Base-by-base conservation (phyloP, 2,888 invertebrate species). In the Melanotus villosus region DNA sequence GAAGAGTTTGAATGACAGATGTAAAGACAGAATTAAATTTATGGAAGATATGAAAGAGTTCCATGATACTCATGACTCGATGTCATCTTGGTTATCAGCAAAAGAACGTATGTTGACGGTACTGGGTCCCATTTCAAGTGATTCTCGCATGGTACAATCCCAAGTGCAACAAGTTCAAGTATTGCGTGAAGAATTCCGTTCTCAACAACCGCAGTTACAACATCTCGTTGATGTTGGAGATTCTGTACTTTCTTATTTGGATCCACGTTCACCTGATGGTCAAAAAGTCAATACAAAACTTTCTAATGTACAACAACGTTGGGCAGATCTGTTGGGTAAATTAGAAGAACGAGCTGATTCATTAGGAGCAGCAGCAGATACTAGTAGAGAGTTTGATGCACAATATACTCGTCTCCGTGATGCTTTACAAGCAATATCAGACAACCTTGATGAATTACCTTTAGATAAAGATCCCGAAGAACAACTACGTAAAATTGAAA, bases 71-170 rank as follows among this genome's bases (percentile, higher is more conserved):
- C 92, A 95, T 81, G 93, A 93, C 80, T 93, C 91, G 74, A 87
- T 98, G 65, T 89, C 91, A 5, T 91, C 91, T 64, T 99, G 98
- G 98, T 87, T 98, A 45, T 89, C 89, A 23, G 93, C 96, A 75
- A 99, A 99, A 85, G 97, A 98, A 79, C 92, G 96, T 77, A 98
- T 99, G 97, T 88, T 99, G 85, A 92, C 94, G 0, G 98, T 97
- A 0, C 87, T 99, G 0, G 98, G 98, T 14, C 98, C 98, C 0
- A 97, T 99, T 79, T 97, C 97, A 0, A 95, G 97, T 0, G 98
- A 99, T 84, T 96, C 97, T 0, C 89, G 97, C 62, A 95, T 98
- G 93, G 96, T 98, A 1, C 94, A 96, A 81, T 96, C 95, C 34
- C 98, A 98, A 88, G 94, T 97, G 14, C 96, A 97, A 81, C 97